A percentile compares a stretch with the other conserved stretches of the same genome.
phyloP scores from a whole-genome alignment of 2,113 vertebrate species.

The Dipodomys spectabilis region DNA sequence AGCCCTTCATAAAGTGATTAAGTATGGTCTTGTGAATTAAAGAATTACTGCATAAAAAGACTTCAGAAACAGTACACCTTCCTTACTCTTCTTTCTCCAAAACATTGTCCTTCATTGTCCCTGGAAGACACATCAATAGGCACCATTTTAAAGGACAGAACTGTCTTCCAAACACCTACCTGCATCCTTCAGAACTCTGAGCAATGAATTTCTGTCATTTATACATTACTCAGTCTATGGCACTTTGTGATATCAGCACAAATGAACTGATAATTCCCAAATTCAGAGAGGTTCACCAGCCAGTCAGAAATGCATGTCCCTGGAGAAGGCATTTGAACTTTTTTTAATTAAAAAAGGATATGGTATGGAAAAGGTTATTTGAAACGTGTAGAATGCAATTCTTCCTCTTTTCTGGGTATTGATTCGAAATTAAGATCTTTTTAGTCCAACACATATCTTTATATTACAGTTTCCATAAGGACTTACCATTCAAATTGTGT shows the following conservation, averaged over 20 bases:
- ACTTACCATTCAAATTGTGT: too few relatives aligned
- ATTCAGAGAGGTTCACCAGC: background rate
- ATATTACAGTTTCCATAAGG: background rate
- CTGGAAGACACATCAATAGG: background rate
- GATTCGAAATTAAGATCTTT: constrained; percentile 19
- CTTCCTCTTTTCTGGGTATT: background rate
- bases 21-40: too few relatives aligned
- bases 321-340: background rate
- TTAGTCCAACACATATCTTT: background rate
- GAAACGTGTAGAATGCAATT: background rate
- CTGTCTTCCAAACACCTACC: background rate
- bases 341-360: background rate
- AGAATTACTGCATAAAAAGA: background rate
- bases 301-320: background rate
- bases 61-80: background rate
- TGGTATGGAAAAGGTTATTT: background rate
- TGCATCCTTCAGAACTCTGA: background rate
- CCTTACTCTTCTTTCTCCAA: background rate
- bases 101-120: background rate
- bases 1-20: background rate
- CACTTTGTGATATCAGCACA: background rate
- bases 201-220: background rate
- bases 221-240: background rate
- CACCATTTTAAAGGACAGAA: background rate
- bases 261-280: background rate